These are phyloP conservation scores for Napeogenes inachia DNA, from an alignment of 2,888 invertebrate species.

Conservation along the genomic window DNA sequence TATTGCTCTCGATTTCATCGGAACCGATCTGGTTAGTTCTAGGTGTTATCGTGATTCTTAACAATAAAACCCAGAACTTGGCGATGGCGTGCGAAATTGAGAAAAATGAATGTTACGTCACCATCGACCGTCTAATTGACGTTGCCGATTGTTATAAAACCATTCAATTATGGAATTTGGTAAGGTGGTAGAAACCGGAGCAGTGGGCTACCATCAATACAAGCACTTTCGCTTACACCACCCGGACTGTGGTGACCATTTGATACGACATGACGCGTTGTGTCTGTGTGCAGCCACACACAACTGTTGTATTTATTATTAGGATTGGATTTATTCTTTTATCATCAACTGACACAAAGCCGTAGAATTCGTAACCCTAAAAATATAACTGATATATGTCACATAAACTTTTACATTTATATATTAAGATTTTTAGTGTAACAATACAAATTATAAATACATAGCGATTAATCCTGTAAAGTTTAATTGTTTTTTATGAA, in stretches of 20 bases:
- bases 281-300: neutral
- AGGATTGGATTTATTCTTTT: neutral
- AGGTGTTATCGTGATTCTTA: conserved; percentile 57
- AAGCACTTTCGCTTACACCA: conserved; percentile 1
- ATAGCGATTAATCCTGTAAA: conserved; percentile 45
- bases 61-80: conserved; percentile 60
- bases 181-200: conserved; percentile 32
- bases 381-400: too few relatives aligned
- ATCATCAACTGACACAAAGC: too few relatives aligned
- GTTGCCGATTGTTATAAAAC: conserved; percentile 62
- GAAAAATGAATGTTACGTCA: conserved; percentile 64
- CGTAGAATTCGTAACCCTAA: too few relatives aligned
- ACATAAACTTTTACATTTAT: too few relatives aligned
- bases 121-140: conserved; percentile 54
- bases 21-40: conserved; percentile 41
- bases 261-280: conserved; percentile 1
- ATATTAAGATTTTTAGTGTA: too few relatives aligned
- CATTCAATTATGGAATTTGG: conserved; percentile 59
- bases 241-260: neutral
- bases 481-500: conserved; percentile 48
- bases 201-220: conserved; percentile 10
- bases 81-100: conserved; percentile 62
- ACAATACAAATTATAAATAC: conserved; percentile 44
- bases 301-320: neutral
- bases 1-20: conserved; percentile 53